Evolutionary conservation across 2,797 vertebrate species (phyloP), one percentile per base, ranked within the genome.

Genomic region (Mallotus villosus): DNA sequence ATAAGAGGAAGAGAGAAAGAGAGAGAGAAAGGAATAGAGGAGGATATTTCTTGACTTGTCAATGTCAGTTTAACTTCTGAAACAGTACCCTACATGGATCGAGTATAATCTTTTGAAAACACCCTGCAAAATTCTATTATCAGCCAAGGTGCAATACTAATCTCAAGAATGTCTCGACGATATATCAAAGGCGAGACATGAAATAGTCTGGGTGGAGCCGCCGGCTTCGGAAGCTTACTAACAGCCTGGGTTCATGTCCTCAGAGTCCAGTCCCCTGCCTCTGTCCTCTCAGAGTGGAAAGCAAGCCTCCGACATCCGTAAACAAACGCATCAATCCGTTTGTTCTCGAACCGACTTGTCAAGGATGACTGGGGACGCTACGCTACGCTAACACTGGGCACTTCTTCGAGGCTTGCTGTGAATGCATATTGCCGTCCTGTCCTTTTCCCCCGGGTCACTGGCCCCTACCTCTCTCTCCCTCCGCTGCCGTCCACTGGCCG

Each of bases 371-470:
- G 5, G 4, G 4, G 14, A 24, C 11, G 21, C 64, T 67, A 22
- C 1, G 58, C 58, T 60, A 25, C 21, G 58, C 21, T 22, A 60
- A 22, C 21, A 51, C 22, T 24, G 4, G 1, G 46, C 51, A 7
- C 21, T 66, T 66, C 24, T 3, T n/a, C 25, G 3, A 5, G 5
- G 21, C n/a, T 49, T 24, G 12, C 22, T 19, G 4, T 6, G 37
- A 24, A 51, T 63, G 59, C 59, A 21, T 63, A 29, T n/a, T 29
- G 49, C 37, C 67, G 34, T 55, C 16, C 9, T 55, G 51, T 64
- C 57, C 72, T 70, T 72, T 73, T 67, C 57, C 37, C 66, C 57
- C 37, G 67, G 71, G 53, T 70, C 60, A 70, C 58, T 70, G 71
- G 68, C 25, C 27, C 17, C 3, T 41, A 14, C 32, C 21, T 76